A percentile compares a stretch with the other conserved stretches of the same genome.
These are phyloP conservation scores for Pyrochroa serraticornis DNA, from an alignment of 2,888 invertebrate genomes.

Conservation along the genomic window DNA sequence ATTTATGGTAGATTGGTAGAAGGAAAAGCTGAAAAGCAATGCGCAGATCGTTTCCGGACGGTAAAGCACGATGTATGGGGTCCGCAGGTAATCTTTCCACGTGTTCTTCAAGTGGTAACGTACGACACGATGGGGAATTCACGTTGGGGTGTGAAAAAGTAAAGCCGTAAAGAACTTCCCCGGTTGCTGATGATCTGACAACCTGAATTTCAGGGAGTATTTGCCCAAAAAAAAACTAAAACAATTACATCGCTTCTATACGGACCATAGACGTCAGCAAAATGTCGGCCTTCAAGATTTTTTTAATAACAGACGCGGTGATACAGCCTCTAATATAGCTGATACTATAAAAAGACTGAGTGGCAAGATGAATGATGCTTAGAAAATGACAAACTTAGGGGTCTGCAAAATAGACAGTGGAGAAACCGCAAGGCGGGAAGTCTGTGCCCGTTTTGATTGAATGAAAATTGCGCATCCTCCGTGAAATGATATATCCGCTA, in stretches of 20 bases:
- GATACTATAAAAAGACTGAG: neutral
- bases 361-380: conserved; percentile 41
- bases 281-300: neutral
- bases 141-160: conserved; percentile 37
- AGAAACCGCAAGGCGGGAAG: conserved; percentile 44
- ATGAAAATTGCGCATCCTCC: conserved; percentile 54
- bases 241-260: neutral
- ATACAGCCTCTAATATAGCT: neutral
- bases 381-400: conserved; percentile 43
- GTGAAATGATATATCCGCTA: conserved; percentile 55
- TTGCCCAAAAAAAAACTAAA: neutral
- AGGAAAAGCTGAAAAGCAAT: conserved; percentile 9
- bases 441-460: conserved; percentile 51
- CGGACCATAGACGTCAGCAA: neutral
- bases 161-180: conserved; percentile 34
- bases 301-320: neutral
- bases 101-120: conserved; percentile 46
- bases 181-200: conserved; percentile 26
- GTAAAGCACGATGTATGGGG: conserved; percentile 46
- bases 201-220: conserved; percentile 5
- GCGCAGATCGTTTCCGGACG: conserved; percentile 46
- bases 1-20: conserved; percentile 6
- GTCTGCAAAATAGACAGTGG: conserved; percentile 38
- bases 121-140: conserved; percentile 46
- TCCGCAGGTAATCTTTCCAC: conserved; percentile 47